Evolutionary conservation across 2,797 vertebrate species (phyloP).

Genomic region (Xiphophorus birchmanni): DNA sequence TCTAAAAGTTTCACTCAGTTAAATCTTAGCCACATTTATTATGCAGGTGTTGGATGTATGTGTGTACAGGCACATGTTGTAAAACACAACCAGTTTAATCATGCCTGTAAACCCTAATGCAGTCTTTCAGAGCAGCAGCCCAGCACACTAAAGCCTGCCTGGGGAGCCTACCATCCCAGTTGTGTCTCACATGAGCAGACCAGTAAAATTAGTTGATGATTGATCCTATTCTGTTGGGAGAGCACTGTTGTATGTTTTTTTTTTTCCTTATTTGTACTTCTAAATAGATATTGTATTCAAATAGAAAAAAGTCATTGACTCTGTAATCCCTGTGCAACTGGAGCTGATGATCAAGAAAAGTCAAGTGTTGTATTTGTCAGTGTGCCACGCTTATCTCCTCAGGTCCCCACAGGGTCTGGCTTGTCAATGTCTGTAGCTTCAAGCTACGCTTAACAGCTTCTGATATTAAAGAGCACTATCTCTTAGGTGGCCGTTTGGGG

Average conservation of each 20-base stretch:
- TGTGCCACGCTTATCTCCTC: conserved; percentile 79
- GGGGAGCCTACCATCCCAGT: conserved; percentile 72
- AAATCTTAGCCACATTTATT: conserved; percentile 40
- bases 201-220: conserved; percentile 85
- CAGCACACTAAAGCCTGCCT: conserved; percentile 64
- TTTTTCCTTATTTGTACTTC: conserved; percentile 38
- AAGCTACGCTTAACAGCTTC: conserved; percentile 78
- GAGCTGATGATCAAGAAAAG: conserved; percentile 82
- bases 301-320: conserved; percentile 84
- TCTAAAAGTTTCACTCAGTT: conserved; percentile 13
- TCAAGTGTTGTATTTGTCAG: conserved; percentile 88
- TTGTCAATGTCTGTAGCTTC: conserved; percentile 88
- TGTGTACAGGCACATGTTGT: conserved; percentile 25
- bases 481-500: conserved; percentile 79
- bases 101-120: conserved; percentile 71
- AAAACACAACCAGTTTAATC: conserved; percentile 77
- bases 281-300: conserved; percentile 88
- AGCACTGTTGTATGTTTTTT: conserved; percentile 50
- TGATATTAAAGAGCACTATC: conserved; percentile 85
- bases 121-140: conserved; percentile 60
- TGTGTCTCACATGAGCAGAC: conserved; percentile 81
- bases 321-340: conserved; percentile 84
- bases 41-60: conserved; percentile 29
- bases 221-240: conserved; percentile 79
- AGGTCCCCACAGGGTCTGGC: conserved; percentile 82